Conservation (phyloP, 1,140 invertebrate genomes). For the Tribolium castaneum region DNA sequence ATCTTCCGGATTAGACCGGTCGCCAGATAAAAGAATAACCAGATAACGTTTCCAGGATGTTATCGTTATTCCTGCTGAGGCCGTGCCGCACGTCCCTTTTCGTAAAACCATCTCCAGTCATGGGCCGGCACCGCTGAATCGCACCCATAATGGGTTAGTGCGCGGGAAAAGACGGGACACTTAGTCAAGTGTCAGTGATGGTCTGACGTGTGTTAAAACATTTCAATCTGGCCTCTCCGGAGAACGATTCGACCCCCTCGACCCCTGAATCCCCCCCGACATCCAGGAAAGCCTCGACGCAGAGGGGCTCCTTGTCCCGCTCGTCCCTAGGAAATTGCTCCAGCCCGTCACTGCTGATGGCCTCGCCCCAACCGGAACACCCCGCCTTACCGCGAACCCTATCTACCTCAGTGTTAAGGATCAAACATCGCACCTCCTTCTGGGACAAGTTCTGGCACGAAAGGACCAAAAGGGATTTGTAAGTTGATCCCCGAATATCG, state of each 20-base stretch:
- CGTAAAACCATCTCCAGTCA: neutral
- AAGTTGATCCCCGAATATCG: slow-evolving; percentile 64
- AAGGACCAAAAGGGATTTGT: slow-evolving; percentile 74
- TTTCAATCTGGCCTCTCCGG: slow-evolving; percentile 56
- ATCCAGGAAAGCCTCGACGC: slow-evolving; percentile 55
- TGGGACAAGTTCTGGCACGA: slow-evolving; percentile 87
- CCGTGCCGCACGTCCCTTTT: neutral
- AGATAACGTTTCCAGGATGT: slow-evolving; percentile 25
- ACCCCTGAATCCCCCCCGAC: slow-evolving; percentile 54
- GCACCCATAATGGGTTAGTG: slow-evolving; percentile 9
- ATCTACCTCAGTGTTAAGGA: slow-evolving; percentile 81
- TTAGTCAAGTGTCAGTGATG: slow-evolving; percentile 9
- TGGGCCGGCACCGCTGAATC: neutral
- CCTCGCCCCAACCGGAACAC: slow-evolving; percentile 65
- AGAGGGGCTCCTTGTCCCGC: slow-evolving; percentile 59
- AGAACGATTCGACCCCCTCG: slow-evolving; percentile 50
- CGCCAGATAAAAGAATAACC: slow-evolving; percentile 4
- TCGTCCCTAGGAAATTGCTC: slow-evolving; percentile 62
- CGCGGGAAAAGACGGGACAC: neutral
- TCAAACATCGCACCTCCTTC: slow-evolving; percentile 78
- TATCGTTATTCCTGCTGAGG: neutral
- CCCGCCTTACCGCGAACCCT: slow-evolving; percentile 77
- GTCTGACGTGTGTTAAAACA: slow-evolving; percentile 10
- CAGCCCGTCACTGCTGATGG: slow-evolving; percentile 68
- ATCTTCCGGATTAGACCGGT: slow-evolving; percentile 6